Evolutionary conservation across 2,113 vertebrate genomes (phyloP).

Genomic region (Peromyscus californicus): DNA sequence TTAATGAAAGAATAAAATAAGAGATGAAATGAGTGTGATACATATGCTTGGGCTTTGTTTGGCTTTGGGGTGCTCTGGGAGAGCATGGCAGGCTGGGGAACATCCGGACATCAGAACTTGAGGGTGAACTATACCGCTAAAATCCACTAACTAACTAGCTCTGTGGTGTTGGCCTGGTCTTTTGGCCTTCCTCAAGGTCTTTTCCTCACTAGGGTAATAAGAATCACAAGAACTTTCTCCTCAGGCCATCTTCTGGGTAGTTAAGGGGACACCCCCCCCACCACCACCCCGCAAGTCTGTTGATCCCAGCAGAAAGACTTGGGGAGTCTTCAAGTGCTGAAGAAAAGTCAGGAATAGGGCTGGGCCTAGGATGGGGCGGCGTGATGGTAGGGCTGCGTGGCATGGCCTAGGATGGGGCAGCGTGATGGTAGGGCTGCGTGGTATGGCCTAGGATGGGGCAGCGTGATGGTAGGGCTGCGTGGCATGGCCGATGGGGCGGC

Average conservation of each 20-base stretch:
- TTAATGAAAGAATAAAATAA: not conserved
- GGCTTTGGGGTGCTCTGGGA: not conserved
- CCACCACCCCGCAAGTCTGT: not conserved
- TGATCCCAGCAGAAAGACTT: not conserved
- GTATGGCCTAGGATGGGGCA: not conserved
- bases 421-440: fast-evolving
- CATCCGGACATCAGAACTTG: not conserved
- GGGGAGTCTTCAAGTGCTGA: not conserved
- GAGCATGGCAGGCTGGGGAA: no score
- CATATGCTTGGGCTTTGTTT: not conserved
- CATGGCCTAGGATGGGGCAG: not conserved
- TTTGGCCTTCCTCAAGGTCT: not conserved
- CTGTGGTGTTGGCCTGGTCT: not conserved
- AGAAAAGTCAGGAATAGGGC: not conserved
- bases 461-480: fast-evolving
- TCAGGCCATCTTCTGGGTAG: not conserved
- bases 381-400: fast-evolving
- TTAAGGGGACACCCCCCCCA: not conserved
- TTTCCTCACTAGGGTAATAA: not conserved
- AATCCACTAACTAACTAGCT: not conserved
- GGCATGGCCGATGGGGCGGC: not conserved
- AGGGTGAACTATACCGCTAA: not conserved
- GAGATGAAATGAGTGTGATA: not conserved
- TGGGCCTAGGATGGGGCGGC: not conserved
- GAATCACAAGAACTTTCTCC: not conserved